phyloP scores from a whole-genome alignment of 2,888 invertebrate genomes.

The Hydrotaea diabolus region DNA sequence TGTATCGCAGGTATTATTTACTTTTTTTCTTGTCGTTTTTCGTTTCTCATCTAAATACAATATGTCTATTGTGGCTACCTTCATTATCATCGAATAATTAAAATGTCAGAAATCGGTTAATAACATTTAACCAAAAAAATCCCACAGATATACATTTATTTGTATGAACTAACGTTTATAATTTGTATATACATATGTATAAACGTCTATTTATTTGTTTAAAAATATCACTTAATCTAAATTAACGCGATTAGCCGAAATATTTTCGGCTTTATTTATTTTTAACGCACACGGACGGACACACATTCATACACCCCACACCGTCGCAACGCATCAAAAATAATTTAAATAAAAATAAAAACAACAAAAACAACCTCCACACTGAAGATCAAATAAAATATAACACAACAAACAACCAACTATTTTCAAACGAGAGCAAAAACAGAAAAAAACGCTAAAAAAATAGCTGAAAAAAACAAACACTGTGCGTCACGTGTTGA shows the following conservation, averaged over 20 bases:
- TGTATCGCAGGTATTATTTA: too few species aligned
- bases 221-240: constrained; percentile 28
- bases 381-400: not conserved
- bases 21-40: too few species aligned
- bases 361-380: too few species aligned
- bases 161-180: not conserved
- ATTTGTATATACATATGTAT: too few species aligned
- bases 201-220: not conserved
- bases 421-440: not conserved
- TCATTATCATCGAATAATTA: too few species aligned
- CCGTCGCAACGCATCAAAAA: not conserved
- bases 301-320: not conserved
- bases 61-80: too few species aligned
- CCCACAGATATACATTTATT: not conserved
- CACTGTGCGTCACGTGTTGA: constrained; percentile 13
- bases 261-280: constrained; percentile 3
- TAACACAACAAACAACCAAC: not conserved
- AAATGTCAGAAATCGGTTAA: not conserved
- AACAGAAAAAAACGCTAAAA: not conserved
- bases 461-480: not conserved
- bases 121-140: not conserved
- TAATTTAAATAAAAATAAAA: too few species aligned
- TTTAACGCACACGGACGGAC: not conserved
- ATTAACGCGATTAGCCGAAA: constrained; percentile 15
- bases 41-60: not conserved